Evolutionary conservation across 2,888 invertebrate species (phyloP).

Genomic region (Lochmaea capreae): DNA sequence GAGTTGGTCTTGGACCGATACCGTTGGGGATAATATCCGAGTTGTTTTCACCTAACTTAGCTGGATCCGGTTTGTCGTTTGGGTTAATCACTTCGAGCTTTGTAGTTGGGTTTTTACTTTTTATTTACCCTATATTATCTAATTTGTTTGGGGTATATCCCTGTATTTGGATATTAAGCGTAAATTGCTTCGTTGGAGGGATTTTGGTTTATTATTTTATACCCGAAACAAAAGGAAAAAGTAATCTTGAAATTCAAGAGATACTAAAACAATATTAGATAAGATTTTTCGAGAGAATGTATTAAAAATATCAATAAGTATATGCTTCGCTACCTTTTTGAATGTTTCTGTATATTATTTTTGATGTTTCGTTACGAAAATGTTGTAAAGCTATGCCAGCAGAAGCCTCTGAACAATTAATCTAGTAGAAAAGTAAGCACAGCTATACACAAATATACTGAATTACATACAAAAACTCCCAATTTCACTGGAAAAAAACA

Average conservation of each 20-base stretch:
- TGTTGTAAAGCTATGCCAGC: too few relatives aligned
- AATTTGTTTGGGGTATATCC: conserved; percentile 2
- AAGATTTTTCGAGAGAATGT: background rate
- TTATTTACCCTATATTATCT: conserved; percentile 31
- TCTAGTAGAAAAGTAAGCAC: too few relatives aligned
- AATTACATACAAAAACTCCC: too few relatives aligned
- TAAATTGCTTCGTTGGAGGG: conserved; percentile 1
- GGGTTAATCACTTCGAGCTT: conserved; percentile 32
- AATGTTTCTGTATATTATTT: too few relatives aligned
- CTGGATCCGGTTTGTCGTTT: conserved; percentile 69
- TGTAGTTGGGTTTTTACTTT: conserved; percentile 11
- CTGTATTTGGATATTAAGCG: conserved; percentile 17
- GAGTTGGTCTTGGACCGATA: conserved; percentile 76
- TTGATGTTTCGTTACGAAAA: too few relatives aligned
- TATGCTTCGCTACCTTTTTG: too few relatives aligned
- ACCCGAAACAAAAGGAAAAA: conserved; percentile 19
- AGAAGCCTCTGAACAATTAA: too few relatives aligned
- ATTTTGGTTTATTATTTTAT: conserved; percentile 1
- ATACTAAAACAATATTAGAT: conserved; percentile 1
- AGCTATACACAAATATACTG: too few relatives aligned
- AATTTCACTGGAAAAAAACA: too few relatives aligned
- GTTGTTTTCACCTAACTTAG: conserved; percentile 81
- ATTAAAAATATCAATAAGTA: too few relatives aligned
- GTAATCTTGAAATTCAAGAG: conserved; percentile 8
- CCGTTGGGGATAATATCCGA: conserved; percentile 86